phyloP scores from a whole-genome alignment of 1,140 invertebrate species.

The Aradophagus sp. region DNA sequence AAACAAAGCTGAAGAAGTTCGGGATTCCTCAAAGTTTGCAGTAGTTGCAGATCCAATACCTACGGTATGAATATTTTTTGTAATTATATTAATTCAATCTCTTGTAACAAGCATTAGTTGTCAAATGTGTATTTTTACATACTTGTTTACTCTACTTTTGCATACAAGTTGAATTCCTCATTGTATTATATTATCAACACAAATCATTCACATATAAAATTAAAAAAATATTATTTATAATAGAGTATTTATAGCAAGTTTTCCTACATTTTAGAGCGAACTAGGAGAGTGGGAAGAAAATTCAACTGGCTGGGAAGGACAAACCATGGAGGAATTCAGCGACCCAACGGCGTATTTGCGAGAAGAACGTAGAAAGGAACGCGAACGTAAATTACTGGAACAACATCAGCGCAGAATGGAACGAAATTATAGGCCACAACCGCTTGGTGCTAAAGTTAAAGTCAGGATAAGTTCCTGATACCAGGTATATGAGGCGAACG shows the following conservation, averaged over 20 bases:
- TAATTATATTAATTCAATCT: too few species aligned
- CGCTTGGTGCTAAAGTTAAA: conserved; percentile 73
- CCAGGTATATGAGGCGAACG: not conserved
- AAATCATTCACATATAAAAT: too few species aligned
- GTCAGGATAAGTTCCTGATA: conserved; percentile 71
- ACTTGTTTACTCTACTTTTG: too few species aligned
- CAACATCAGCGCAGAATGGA: conserved; percentile 74
- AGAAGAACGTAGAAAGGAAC: conserved; percentile 72
- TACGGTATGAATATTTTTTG: conserved; percentile 59
- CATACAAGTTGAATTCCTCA: too few species aligned
- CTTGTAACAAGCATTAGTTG: too few species aligned
- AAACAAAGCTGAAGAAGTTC: conserved; percentile 35
- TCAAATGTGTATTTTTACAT: too few species aligned
- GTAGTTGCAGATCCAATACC: conserved; percentile 63
- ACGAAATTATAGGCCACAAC: conserved; percentile 65
- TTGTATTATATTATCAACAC: too few species aligned
- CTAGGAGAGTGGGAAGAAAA: conserved; percentile 75
- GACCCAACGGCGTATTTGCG: conserved; percentile 69
- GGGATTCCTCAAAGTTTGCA: conserved; percentile 66
- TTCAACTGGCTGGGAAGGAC: conserved; percentile 73
- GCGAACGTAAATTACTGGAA: conserved; percentile 64
- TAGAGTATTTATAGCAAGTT: too few species aligned
- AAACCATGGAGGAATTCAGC: conserved; percentile 71
- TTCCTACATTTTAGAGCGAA: conserved; percentile 59
- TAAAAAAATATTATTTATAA: too few species aligned